A percentile compares a stretch with the other conserved stretches of the same genome.
These are phyloP conservation scores for human DNA, from an alignment of 2,113 vertebrate species.

Conservation along the genomic window DNA sequence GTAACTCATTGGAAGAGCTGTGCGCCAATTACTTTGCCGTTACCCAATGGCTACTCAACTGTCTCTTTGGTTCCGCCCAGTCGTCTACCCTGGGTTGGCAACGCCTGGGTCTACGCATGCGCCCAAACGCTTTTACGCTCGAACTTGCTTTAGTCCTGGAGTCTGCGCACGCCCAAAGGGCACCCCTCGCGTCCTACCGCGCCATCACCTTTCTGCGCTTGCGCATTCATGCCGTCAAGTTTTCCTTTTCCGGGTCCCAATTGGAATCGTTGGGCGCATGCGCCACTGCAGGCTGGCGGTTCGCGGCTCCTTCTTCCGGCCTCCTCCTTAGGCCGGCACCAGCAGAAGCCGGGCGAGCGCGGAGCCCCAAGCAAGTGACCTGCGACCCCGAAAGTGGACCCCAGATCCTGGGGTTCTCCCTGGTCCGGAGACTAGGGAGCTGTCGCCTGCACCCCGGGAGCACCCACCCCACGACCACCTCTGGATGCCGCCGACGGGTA, in stretches of 20 bases:
- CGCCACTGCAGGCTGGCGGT: conserved; percentile 66
- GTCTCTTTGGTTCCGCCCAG: not conserved
- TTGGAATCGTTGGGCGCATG: conserved; percentile 67
- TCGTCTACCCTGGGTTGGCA: not conserved
- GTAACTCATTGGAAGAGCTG: conserved; percentile 4
- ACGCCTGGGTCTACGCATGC: conserved; percentile 2
- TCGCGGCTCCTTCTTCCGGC: conserved; percentile 79
- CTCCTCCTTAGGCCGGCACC: conserved; percentile 65
- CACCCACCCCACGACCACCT: conserved; percentile 64
- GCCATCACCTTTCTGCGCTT: not conserved
- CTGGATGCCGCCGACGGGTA: conserved; percentile 60
- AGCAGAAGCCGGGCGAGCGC: conserved; percentile 21
- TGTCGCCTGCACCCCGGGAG: not conserved
- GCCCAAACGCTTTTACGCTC: fast-evolving
- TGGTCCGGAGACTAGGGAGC: not conserved
- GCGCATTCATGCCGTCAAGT: conserved; percentile 33
- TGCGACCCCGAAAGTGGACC: conserved; percentile 76
- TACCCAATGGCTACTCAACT: conserved; percentile 10
- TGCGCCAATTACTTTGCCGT: not conserved
- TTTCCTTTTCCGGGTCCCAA: conserved; percentile 77
- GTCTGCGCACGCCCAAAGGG: conserved; percentile 11
- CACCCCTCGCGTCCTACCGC: fast-evolving
- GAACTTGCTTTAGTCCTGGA: fast-evolving
- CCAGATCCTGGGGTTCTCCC: conserved; percentile 26
- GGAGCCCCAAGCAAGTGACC: conserved; percentile 55